Conservation (phyloP, 2,888 invertebrate genomes). For the Spilosoma lubricipeda region DNA sequence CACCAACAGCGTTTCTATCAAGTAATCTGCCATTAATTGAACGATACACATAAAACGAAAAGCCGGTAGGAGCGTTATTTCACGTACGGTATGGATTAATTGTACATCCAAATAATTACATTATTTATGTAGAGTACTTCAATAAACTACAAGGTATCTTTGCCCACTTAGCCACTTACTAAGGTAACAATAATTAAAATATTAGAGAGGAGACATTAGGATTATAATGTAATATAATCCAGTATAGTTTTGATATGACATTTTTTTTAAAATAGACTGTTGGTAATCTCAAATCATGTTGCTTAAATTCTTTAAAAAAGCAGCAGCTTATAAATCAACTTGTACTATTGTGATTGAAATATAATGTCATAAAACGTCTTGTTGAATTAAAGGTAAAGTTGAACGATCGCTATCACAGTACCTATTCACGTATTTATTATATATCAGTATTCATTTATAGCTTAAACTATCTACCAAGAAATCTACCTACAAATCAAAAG, state of each 20-base stretch:
- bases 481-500: neutral
- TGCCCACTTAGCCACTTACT: neutral
- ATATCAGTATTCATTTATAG: neutral
- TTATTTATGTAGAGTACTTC: neutral
- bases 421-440: neutral
- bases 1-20: conserved; percentile 27
- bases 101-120: neutral
- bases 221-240: neutral
- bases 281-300: neutral
- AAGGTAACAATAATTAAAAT: neutral
- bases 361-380: neutral
- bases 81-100: conserved; percentile 5
- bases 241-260: no score
- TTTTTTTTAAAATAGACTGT: no score
- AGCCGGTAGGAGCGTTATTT: conserved; percentile 12
- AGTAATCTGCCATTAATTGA: conserved; percentile 41
- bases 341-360: neutral
- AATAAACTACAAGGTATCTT: neutral
- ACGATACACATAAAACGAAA: conserved; percentile 19
- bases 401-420: no score
- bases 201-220: no score
- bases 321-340: neutral
- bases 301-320: neutral
- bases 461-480: neutral
- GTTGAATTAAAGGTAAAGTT: neutral